Percentiles rank a stretch among this genome's conserved stretches.
Conservation (phyloP, 2,113 vertebrate species). For the Manacus vitellinus region DNA sequence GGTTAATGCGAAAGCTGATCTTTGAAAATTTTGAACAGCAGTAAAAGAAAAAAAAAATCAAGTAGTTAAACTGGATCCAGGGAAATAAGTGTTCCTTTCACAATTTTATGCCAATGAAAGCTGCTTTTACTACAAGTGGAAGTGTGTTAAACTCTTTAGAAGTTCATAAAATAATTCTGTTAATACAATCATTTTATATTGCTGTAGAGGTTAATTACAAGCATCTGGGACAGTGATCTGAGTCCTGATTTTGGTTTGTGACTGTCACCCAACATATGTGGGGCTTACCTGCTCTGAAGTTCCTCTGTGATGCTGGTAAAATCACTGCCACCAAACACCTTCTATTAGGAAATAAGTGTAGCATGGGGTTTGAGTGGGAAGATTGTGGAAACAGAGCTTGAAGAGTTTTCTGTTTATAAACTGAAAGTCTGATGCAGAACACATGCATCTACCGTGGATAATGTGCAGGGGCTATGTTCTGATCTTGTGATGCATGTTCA, state of each 20-base stretch:
- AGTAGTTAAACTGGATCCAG: not conserved
- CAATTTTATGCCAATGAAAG: not conserved
- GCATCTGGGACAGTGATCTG: not conserved
- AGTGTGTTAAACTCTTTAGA: not conserved
- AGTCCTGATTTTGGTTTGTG: not conserved
- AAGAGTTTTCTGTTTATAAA: not conserved
- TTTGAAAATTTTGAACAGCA: not conserved
- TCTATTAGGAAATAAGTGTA: not conserved
- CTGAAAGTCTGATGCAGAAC: not conserved
- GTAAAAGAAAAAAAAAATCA: not conserved
- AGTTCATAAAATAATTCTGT: not conserved
- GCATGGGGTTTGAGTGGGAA: not conserved
- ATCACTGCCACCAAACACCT: not conserved
- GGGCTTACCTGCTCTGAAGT: not conserved
- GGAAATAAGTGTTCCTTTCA: not conserved
- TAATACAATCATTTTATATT: not conserved
- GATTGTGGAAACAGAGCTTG: not conserved
- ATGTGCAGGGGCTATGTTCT: rapidly evolving
- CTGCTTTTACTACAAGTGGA: not conserved
- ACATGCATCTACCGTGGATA: rapidly evolving
- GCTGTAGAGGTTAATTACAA: not conserved
- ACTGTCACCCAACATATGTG: too few species aligned
- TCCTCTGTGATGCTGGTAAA: not conserved
- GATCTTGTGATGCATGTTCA: rapidly evolving
- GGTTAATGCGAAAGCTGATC: not conserved